phyloP scores from a whole-genome alignment of 2,888 invertebrate genomes.

The Sarcophaga subvicina region DNA sequence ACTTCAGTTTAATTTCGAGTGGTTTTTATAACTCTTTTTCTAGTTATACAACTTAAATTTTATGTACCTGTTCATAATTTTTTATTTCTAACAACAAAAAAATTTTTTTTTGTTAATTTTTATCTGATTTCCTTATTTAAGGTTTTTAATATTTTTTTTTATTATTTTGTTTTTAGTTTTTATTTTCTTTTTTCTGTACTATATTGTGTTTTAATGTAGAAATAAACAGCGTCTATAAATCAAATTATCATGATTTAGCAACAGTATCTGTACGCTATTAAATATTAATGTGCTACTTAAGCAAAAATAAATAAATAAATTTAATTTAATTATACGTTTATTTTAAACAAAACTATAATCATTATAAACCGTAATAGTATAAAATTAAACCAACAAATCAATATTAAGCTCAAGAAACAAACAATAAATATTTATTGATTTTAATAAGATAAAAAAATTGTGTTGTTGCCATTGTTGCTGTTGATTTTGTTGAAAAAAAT shows the following conservation, averaged over 20 bases:
- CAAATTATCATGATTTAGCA: constrained; percentile 4
- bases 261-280: constrained; percentile 1
- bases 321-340: constrained; percentile 26
- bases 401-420: background rate
- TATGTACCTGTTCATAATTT: too few relatives aligned
- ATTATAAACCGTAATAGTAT: background rate
- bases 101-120: too few relatives aligned
- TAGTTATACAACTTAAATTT: too few relatives aligned
- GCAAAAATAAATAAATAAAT: background rate
- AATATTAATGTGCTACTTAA: constrained; percentile 20
- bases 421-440: constrained; percentile 35
- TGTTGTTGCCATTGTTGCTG: background rate
- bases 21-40: too few relatives aligned
- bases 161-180: background rate
- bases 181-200: background rate
- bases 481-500: too few relatives aligned
- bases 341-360: background rate
- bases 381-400: constrained; percentile 1
- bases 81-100: too few relatives aligned
- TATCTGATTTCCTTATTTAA: background rate
- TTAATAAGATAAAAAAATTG: constrained; percentile 22
- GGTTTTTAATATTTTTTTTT: background rate
- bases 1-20: too few relatives aligned
- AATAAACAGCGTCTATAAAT: background rate
- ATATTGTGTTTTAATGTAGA: background rate